phyloP scores from a whole-genome alignment of 1,140 invertebrate species.

The Dendrolimus kikuchii region DNA sequence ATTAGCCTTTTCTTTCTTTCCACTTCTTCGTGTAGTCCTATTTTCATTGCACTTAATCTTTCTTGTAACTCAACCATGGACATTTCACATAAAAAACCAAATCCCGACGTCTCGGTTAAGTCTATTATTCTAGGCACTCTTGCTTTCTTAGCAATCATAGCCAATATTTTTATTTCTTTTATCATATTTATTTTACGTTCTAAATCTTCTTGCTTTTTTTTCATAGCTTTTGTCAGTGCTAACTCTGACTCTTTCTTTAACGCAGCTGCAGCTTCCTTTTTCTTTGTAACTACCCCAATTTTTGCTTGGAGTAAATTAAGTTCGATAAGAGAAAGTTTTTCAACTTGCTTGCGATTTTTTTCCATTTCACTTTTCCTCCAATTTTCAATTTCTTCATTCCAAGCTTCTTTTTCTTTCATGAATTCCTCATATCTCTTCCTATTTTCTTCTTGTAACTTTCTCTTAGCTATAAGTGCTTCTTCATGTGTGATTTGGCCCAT shows the following conservation, averaged over 20 bases:
- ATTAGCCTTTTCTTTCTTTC: conserved; percentile 55
- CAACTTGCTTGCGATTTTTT: conserved; percentile 57
- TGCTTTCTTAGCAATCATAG: conserved; percentile 53
- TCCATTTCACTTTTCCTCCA: conserved; percentile 64
- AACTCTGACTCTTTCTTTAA: conserved; percentile 61
- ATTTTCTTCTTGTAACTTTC: conserved; percentile 57
- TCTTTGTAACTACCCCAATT: conserved; percentile 49
- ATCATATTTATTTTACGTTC: conserved; percentile 67
- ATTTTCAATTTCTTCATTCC: conserved; percentile 61
- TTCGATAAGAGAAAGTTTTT: conserved; percentile 64
- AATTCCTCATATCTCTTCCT: conserved; percentile 68
- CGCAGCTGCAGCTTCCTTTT: conserved; percentile 55
- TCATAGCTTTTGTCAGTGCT: conserved; percentile 45
- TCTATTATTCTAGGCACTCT: conserved; percentile 68
- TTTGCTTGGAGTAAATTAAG: conserved; percentile 61
- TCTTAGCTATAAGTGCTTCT: conserved; percentile 72
- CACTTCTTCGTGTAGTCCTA: conserved; percentile 65
- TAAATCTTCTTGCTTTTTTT: conserved; percentile 66
- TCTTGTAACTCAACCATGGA: conserved; percentile 73
- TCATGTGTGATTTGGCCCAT: conserved; percentile 71
- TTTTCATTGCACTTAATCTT: conserved; percentile 60
- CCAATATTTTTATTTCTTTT: conserved; percentile 72
- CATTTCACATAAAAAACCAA: conserved; percentile 75
- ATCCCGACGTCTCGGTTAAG: conserved; percentile 68
- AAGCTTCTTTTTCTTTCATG: conserved; percentile 61